Evolutionary conservation across 1,140 invertebrate genomes (phyloP), one percentile per base, ranked within the genome.

Genomic region (Probaryconus sp.): DNA sequence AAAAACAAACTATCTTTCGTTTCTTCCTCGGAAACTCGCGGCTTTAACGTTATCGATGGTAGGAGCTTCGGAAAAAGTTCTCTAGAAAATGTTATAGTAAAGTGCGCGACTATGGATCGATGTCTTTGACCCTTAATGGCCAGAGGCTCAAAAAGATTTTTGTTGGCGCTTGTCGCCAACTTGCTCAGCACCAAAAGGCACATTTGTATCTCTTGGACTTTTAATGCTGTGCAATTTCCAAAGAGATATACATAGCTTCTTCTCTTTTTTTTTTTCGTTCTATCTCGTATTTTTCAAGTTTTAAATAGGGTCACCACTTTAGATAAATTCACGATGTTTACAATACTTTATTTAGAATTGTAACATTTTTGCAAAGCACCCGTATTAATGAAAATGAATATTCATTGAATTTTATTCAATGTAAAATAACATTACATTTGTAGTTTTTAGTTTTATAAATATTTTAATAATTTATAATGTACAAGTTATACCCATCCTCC

Each of bases 71-170:
- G 37, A 45, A 56, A 67, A 67, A 56, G 63, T 55, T 65, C 38
- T 3, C n/a, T n/a, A 16, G 11, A 45, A 42, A 56, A 50, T n/a
- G 48, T 43, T 55, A 21, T 20, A 11, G n/a, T 35, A 13, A 30
- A 30, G 47, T 53, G 38, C 30, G 26, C 47, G 14, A 17, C 30
- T 35, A 13, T 9, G 18, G 37, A 51, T 58, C 55, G 65, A 60
- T 37, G 11, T 50, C 45, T 69, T 58, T 69, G 55, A 69, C 55
- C 65, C 53, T 58, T 51, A 51, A 51, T 60, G 58, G 18, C 50
- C 20, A 7, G 20, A 28, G 37, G 38, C 30, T 53, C 55, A 37
- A 30, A 38, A 51, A 58, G 63, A 67, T 67, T 68, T 68, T 58
- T 37, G 28, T 20, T 43, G 43, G 20, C 21, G 18, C 45, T 68